These are phyloP conservation scores for Beroe ovata DNA, from an alignment of 37 sponge, comb jelly and placozoan genomes.

Conservation along the genomic window DNA sequence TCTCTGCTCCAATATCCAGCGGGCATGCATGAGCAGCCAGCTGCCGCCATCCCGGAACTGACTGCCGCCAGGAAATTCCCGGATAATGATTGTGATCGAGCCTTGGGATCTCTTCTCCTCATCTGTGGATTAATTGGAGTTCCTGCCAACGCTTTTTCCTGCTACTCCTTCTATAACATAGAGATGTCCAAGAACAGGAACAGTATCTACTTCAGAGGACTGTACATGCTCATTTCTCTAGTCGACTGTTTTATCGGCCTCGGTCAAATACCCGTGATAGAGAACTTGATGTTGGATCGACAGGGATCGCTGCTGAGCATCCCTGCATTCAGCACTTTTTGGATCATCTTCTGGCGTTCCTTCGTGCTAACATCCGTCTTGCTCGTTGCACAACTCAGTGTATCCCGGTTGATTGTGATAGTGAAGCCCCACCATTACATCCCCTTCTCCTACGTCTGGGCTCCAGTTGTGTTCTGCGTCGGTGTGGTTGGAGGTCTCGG, in stretches of 20 bases:
- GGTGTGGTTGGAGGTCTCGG: neutral
- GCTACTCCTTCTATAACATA: neutral
- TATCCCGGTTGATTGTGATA: neutral
- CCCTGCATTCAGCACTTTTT: neutral
- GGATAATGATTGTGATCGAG: neutral
- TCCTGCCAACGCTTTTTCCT: neutral
- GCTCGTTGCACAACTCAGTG: neutral
- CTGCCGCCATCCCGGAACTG: no score
- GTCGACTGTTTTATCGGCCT: neutral
- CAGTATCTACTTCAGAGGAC: neutral
- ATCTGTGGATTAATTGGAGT: neutral
- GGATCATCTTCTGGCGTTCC: neutral
- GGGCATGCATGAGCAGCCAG: no score
- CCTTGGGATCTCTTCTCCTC: neutral
- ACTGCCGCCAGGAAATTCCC: neutral
- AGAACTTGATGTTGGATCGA: neutral
- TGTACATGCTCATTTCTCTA: neutral
- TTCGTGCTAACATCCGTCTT: neutral
- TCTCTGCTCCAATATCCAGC: no score
- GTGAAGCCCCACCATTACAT: neutral
- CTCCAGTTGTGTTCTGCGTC: neutral
- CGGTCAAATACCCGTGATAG: neutral
- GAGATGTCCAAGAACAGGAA: neutral
- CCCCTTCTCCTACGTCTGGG: neutral
- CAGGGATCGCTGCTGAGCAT: neutral